Evolutionary conservation across 2,797 vertebrate species (phyloP).

Genomic region (Coendou prehensilis): DNA sequence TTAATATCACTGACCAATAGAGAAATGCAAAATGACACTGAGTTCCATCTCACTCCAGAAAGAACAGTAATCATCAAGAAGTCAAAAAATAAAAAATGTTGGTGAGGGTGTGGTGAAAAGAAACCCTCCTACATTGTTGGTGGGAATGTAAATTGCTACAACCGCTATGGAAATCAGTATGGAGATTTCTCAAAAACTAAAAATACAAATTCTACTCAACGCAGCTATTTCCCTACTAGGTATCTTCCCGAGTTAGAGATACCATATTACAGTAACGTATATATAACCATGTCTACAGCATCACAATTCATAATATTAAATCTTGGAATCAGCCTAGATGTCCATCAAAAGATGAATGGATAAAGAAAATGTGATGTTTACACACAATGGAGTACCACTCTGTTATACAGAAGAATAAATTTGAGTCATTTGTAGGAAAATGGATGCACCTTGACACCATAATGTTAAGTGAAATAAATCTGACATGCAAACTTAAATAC

Average conservation of each 20-base stretch:
- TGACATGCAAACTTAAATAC: not conserved
- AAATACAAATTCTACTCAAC: not conserved
- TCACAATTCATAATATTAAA: too few relatives aligned
- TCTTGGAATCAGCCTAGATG: not conserved
- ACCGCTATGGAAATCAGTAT: not conserved
- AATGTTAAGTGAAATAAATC: not conserved
- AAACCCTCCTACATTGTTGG: not conserved
- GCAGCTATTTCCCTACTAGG: not conserved
- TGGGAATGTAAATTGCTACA: not conserved
- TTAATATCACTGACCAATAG: not conserved
- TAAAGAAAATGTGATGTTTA: not conserved
- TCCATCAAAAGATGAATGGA: not conserved
- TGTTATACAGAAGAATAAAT: not conserved
- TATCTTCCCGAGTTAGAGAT: not conserved
- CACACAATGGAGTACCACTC: not conserved
- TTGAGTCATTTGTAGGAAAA: not conserved
- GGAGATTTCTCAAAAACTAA: not conserved
- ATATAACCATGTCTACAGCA: not conserved
- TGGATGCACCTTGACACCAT: not conserved
- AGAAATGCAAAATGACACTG: not conserved
- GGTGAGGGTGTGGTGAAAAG: not conserved
- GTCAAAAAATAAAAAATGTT: not conserved
- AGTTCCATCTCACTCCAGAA: not conserved
- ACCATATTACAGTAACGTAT: not conserved
- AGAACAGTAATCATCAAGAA: not conserved